These are phyloP conservation scores for Pterocles gutturalis DNA, from an alignment of 2,113 vertebrate species.

Conservation along the genomic window DNA sequence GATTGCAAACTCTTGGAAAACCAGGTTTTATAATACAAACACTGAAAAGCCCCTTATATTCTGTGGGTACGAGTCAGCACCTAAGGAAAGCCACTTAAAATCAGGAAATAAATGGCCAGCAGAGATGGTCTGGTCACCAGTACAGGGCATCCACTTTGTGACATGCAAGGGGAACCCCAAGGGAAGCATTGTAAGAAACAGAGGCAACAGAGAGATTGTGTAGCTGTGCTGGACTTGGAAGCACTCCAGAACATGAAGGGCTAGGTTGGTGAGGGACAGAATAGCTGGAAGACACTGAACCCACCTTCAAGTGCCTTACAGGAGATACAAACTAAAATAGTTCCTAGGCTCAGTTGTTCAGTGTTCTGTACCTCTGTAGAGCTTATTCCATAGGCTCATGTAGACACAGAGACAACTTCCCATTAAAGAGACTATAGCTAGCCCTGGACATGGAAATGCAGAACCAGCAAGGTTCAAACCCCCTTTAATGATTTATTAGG, in stretches of 20 bases:
- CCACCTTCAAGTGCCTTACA: neutral
- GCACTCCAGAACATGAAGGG: neutral
- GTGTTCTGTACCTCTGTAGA: neutral
- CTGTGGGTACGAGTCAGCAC: neutral
- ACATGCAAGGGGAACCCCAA: neutral
- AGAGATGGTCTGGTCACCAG: neutral
- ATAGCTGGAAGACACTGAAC: neutral
- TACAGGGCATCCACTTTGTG: neutral
- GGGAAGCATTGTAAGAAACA: neutral
- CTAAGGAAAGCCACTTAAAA: neutral
- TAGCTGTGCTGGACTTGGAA: neutral
- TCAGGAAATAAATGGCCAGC: neutral
- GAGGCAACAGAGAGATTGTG: neutral
- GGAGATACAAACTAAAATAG: neutral
- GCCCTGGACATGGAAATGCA: neutral
- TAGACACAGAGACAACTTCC: neutral
- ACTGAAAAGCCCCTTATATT: neutral
- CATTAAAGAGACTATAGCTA: neutral
- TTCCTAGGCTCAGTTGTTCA: neutral
- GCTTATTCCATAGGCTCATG: neutral
- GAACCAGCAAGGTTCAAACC: neutral
- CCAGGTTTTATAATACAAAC: neutral
- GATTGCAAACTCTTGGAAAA: neutral
- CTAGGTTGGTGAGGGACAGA: neutral
- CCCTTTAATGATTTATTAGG: neutral